Conservation (phyloP, 2,888 invertebrate genomes). For the Trypoxylon attenuatum region DNA sequence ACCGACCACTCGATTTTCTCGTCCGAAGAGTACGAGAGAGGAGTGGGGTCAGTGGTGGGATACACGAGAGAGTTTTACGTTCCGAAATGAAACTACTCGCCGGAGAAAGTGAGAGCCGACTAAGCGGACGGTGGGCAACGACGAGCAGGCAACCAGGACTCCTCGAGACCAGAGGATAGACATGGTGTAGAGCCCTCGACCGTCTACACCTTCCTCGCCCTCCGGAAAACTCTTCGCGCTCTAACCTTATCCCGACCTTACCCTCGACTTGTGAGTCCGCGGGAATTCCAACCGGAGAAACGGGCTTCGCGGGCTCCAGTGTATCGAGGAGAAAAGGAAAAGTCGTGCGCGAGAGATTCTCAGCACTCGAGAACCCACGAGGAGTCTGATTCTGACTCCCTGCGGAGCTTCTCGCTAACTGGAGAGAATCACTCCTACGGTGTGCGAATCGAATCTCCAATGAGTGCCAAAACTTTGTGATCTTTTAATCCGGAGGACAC, state of each 20-base stretch:
- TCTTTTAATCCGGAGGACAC: not conserved
- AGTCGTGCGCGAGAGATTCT: not conserved
- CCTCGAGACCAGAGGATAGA: slow-evolving; percentile 61
- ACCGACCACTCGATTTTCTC: slow-evolving; percentile 24
- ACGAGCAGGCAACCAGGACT: slow-evolving; percentile 60
- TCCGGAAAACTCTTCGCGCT: slow-evolving; percentile 7
- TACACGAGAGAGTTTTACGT: slow-evolving; percentile 70
- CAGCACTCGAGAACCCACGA: no score
- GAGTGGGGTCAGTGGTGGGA: slow-evolving; percentile 43
- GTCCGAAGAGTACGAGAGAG: slow-evolving; percentile 28
- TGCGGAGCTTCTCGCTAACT: no score
- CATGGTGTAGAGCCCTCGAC: slow-evolving; percentile 57
- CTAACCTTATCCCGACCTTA: not conserved
- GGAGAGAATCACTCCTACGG: not conserved
- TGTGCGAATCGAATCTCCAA: not conserved
- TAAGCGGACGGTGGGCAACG: slow-evolving; percentile 62
- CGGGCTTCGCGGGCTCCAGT: no score
- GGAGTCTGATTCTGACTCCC: no score
- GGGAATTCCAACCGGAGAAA: not conserved
- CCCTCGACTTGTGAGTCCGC: not conserved
- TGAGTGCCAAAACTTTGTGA: not conserved
- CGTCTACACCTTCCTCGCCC: slow-evolving; percentile 46
- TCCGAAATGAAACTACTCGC: slow-evolving; percentile 72
- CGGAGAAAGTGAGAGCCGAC: slow-evolving; percentile 72
- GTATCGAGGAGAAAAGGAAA: no score